A percentile compares a stretch with the other conserved stretches of the same genome.
phyloP scores from a whole-genome alignment of 2,888 invertebrate genomes.

The Alloplasta piceator region DNA sequence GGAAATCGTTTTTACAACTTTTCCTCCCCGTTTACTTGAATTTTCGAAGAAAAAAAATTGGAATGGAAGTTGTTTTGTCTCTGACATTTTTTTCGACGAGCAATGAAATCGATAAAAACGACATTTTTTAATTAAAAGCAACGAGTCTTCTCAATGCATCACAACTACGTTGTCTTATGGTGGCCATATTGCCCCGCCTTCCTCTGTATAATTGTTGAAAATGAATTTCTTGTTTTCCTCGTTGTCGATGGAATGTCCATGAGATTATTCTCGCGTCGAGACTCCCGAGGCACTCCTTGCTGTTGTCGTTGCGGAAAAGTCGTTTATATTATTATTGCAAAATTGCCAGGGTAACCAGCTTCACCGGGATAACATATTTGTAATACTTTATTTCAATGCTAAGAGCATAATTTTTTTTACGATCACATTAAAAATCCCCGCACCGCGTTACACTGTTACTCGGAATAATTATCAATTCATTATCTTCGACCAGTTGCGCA shows the following conservation, averaged over 20 bases:
- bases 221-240: constrained; percentile 75
- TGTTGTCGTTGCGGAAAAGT: constrained; percentile 24
- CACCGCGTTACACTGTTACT: constrained; percentile 43
- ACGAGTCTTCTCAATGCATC: too few relatives aligned
- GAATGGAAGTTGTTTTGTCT: too few relatives aligned
- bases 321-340: constrained; percentile 17
- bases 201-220: constrained; percentile 66
- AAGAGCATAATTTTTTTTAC: constrained; percentile 47
- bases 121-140: too few relatives aligned
- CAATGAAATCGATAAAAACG: too few relatives aligned
- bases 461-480: constrained; percentile 61
- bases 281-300: constrained; percentile 72
- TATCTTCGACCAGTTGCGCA: constrained; percentile 52
- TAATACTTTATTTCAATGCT: constrained; percentile 23
- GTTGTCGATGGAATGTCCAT: constrained; percentile 72
- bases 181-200: too few relatives aligned
- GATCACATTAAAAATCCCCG: constrained; percentile 42
- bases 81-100: too few relatives aligned
- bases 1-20: too few relatives aligned
- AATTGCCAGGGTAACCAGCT: constrained; percentile 26
- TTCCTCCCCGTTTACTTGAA: too few relatives aligned
- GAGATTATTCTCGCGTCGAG: constrained; percentile 71
- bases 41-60: too few relatives aligned
- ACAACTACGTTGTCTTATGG: too few relatives aligned
- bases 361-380: not conserved